Evolutionary conservation across 2,113 vertebrate species (phyloP), one percentile per base, ranked within the genome.

Genomic region (Phaetusa simplex): DNA sequence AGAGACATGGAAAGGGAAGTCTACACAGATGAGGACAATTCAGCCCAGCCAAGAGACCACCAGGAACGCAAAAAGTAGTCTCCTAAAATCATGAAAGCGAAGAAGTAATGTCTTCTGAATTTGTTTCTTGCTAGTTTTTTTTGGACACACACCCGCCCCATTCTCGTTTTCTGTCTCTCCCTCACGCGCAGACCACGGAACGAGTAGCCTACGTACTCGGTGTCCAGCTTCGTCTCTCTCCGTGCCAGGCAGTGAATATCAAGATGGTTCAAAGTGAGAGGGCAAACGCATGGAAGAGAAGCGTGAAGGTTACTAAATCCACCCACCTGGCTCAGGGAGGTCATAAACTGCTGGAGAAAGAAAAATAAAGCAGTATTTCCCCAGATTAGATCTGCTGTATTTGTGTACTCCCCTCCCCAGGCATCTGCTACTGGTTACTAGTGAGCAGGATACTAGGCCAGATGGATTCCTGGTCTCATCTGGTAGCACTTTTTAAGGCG

Each of bases 401-500:
- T 58, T 65, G 71, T 22, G 58, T 20, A 43, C 72, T 92, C 64
- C 76, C 72, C 83, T 83, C 50, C 76, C 58, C 61, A 69, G 5
- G 91, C 91, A 95, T 72, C 93, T 95, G 88, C 80, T 95, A 29
- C 77, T 59, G 19, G 86, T 59, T 81, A 88, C 55, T 50, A 92
- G 55, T 2, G 14, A 81, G 91, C 58, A 86, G 83, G 83, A 94
- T 62, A 58, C 50, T 16, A 34, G 91, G 59, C 53, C 80, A 66
- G 86, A 84, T 91, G 83, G 94, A 92, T 91, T 45, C 72, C 82
- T 70, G 58, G 52, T 70, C 69, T 94, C 80, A 93, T 78, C 93
- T 84, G 86, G 89, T 30, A 81, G 83, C 80, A 66, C 59, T 95
- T 95, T 95, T 89, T 55, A 84, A 77, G 38, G 89, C 81, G 95